Evolutionary conservation across 2,113 vertebrate genomes (phyloP).

Genomic region (Psammodynastes pulverulentus): DNA sequence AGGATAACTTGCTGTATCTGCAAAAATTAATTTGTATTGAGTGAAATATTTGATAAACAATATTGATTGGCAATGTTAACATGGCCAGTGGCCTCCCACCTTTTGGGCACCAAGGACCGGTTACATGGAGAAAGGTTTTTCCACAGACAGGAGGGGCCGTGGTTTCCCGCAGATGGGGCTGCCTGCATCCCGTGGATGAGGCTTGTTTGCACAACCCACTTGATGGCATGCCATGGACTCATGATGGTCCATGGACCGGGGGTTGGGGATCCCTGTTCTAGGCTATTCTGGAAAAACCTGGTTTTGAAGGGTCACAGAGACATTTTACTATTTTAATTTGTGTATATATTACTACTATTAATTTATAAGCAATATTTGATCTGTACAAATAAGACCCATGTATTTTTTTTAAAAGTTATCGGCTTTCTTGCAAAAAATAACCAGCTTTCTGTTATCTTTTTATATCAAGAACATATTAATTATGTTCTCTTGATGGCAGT

Average conservation of each 20-base stretch:
- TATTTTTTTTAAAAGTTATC: neutral
- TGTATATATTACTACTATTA: neutral
- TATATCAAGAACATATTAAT: neutral
- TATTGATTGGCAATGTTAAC: neutral
- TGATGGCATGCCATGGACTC: too few species aligned
- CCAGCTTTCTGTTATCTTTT: neutral
- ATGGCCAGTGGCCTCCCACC: too few species aligned
- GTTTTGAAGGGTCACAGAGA: neutral
- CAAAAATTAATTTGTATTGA: neutral
- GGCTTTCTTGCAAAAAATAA: neutral
- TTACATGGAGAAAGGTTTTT: too few species aligned
- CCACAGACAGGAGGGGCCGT: too few species aligned
- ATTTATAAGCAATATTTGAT: neutral
- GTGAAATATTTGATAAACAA: neutral
- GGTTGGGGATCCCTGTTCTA: neutral
- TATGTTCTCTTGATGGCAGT: slow-evolving; percentile 56
- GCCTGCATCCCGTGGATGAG: too few species aligned
- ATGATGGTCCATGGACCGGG: too few species aligned
- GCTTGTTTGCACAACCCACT: too few species aligned
- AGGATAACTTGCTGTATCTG: neutral
- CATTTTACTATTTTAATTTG: neutral
- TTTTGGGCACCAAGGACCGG: too few species aligned
- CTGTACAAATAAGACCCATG: neutral
- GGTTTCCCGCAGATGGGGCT: too few species aligned
- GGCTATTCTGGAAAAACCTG: neutral